Evolutionary conservation across 2,888 invertebrate genomes (phyloP), one percentile per base, ranked within the genome.

Genomic region (Cephus runcator): DNA sequence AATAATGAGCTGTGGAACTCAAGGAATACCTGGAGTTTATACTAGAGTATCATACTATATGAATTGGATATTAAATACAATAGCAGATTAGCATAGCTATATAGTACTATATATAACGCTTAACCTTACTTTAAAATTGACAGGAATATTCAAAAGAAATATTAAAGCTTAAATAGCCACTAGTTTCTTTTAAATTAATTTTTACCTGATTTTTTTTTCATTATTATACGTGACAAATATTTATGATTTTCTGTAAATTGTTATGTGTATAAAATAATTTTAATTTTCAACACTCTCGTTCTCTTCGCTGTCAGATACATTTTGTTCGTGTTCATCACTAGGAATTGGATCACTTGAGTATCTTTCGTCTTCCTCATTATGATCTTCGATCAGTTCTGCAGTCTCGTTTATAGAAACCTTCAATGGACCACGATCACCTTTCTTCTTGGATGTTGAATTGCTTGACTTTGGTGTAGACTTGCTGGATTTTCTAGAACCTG

Each of bases 331-430:
- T 11, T 75, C 76, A n/a, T 75, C 78, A 68, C 76, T 76, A 12
- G 78, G 75, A 12, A 68, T 76, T 15, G 78, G 73, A 56, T 86
- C 82, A 36, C 82, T 83, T 11, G 79, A 77, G 69, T 80, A 83
- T 77, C 81, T 82, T 31, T 83, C 76, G 3, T 80, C 81, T 33
- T 85, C 83, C 15, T 83, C 81, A 23, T 83, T 82, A 56, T 87
- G 86, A 79, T 92, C 89, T 75, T 92, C 91, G 78, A 92, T 92
- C 11, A 92, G 82, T 78, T 92, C 88, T 11, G 92, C 92, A 2
- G 90, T 92, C 80, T 93, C 92, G 79, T 93, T 93, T 80, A 92
- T 93, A 75, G 92, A 92, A 73, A 92, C 92, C 71, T 91, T 90
- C 12, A 91, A 84, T 3, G 89, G 87, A 1, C 90, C 88, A 2